Evolutionary conservation across 2,797 vertebrate genomes (phyloP).

Genomic region (Siniperca undulata): DNA sequence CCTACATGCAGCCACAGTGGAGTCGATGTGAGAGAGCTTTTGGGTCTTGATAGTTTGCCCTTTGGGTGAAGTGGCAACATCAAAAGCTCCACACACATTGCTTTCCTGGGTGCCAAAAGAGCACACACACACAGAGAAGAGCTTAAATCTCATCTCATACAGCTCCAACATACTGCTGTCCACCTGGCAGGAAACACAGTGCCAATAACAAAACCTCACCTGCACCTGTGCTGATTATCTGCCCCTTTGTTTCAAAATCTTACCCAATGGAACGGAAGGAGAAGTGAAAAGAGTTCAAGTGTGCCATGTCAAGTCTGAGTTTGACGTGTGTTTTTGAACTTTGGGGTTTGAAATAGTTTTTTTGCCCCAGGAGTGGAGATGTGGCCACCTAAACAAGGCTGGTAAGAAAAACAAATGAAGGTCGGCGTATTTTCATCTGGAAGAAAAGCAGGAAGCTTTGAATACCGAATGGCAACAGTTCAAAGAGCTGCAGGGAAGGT

Average conservation of each 20-base stretch:
- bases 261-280: conserved; percentile 24
- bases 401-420: conserved; percentile 71
- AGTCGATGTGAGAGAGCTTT: conserved; percentile 15
- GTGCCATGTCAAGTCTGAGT: conserved; percentile 31
- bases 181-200: conserved; percentile 58
- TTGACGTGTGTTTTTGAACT: conserved; percentile 58
- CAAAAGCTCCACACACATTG: conserved; percentile 58
- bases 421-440: conserved; percentile 56
- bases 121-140: conserved; percentile 49
- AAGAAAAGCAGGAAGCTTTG: conserved; percentile 78
- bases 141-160: conserved; percentile 29
- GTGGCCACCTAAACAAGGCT: conserved; percentile 47
- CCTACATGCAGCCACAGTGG: conserved; percentile 42
- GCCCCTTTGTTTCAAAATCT: conserved; percentile 32
- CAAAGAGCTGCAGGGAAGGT: conserved; percentile 61
- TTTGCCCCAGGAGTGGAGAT: conserved; percentile 44
- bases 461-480: conserved; percentile 61
- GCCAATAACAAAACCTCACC: conserved; percentile 53
- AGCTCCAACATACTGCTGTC: conserved; percentile 26
- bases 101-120: conserved; percentile 48
- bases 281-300: conserved; percentile 50
- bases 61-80: conserved; percentile 63
- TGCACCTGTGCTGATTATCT: conserved; percentile 59
- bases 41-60: conserved; percentile 56
- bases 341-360: conserved; percentile 30